Conservation (phyloP, 2,888 invertebrate genomes). For the Acleris sparsana region DNA sequence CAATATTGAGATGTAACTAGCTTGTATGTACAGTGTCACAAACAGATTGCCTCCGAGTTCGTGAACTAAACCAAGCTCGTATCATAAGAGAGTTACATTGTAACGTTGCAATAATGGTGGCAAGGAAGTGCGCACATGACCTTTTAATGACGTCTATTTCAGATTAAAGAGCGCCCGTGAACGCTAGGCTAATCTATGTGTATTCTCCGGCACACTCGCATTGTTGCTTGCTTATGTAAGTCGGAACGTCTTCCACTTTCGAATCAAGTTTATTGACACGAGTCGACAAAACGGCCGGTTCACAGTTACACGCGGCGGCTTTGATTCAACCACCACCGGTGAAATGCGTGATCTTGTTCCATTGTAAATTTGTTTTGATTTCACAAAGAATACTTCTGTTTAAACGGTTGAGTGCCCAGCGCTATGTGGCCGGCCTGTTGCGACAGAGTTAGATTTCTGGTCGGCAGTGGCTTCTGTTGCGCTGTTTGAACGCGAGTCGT, state of each 20-base stretch:
- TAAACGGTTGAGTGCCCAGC: slow-evolving; percentile 34
- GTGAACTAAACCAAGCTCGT: too few relatives aligned
- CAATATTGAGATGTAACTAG: too few relatives aligned
- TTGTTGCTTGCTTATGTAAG: slow-evolving; percentile 82
- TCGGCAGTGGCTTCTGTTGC: slow-evolving; percentile 28
- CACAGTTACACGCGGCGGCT: slow-evolving; percentile 77
- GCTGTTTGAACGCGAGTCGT: slow-evolving; percentile 19
- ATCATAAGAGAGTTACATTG: not conserved
- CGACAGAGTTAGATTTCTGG: slow-evolving; percentile 33
- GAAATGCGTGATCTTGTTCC: slow-evolving; percentile 57
- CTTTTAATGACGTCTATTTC: slow-evolving; percentile 28
- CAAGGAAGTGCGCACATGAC: slow-evolving; percentile 16
- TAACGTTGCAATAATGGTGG: not conserved
- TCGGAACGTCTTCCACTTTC: slow-evolving; percentile 82
- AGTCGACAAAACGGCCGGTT: slow-evolving; percentile 76
- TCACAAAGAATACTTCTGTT: slow-evolving; percentile 38
- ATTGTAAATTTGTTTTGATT: slow-evolving; percentile 42
- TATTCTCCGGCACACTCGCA: slow-evolving; percentile 54
- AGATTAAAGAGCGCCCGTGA: slow-evolving; percentile 19
- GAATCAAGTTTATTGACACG: slow-evolving; percentile 84
- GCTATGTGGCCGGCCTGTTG: slow-evolving; percentile 22
- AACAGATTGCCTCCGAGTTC: too few relatives aligned
- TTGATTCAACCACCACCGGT: slow-evolving; percentile 61
- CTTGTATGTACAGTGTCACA: too few relatives aligned
- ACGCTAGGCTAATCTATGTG: slow-evolving; percentile 47